Evolutionary conservation across 2,797 vertebrate genomes (phyloP).

Genomic region (Gymnoscopelus microlampas): DNA sequence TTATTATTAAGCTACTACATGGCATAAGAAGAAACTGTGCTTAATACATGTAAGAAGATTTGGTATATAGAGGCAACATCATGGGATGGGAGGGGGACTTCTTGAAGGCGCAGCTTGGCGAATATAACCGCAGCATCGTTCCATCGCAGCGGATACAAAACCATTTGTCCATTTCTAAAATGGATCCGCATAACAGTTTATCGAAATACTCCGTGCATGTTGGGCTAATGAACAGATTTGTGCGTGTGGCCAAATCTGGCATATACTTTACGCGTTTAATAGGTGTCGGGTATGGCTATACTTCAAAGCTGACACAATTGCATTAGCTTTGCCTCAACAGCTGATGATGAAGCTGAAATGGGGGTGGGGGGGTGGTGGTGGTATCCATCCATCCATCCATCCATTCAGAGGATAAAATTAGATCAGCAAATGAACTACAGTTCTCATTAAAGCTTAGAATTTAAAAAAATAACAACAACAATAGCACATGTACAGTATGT

Average conservation of each 20-base stretch:
- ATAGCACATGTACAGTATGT: neutral
- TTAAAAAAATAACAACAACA: no score
- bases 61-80: no score
- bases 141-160: no score
- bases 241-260: constrained; percentile 61
- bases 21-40: no score
- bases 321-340: constrained; percentile 62
- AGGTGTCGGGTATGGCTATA: constrained; percentile 39
- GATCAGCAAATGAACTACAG: constrained; percentile 46
- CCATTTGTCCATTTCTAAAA: constrained; percentile 45
- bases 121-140: no score
- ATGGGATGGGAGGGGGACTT: no score
- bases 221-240: constrained; percentile 41
- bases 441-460: constrained; percentile 18
- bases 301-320: constrained; percentile 61
- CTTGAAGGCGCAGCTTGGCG: no score
- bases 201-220: constrained; percentile 19
- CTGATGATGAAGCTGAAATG: constrained; percentile 58
- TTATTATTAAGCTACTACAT: no score
- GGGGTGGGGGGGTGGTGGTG: constrained; percentile 40
- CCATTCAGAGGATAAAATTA: constrained; percentile 62
- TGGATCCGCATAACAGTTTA: constrained; percentile 53
- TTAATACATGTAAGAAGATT: no score
- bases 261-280: constrained; percentile 61
- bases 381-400: constrained; percentile 10